Evolutionary conservation across 2,113 vertebrate genomes (phyloP).

Genomic region (Synodontis membranacea): DNA sequence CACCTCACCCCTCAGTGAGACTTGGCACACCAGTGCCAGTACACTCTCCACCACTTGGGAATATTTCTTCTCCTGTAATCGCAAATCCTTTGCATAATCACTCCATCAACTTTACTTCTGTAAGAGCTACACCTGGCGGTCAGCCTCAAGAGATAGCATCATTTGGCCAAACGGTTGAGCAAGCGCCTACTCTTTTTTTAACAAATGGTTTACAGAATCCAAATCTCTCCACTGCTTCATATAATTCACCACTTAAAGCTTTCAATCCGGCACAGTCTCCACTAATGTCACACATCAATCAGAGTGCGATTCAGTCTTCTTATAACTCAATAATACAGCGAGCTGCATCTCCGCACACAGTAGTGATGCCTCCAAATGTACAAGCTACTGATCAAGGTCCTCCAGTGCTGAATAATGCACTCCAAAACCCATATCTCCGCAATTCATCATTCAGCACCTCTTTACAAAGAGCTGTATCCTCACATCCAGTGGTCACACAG

Average conservation of each 20-base stretch:
- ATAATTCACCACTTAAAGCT: constrained; percentile 50
- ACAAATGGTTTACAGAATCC: constrained; percentile 66
- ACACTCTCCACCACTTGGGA: constrained; percentile 51
- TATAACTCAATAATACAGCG: constrained; percentile 54
- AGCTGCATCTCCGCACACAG: constrained; percentile 48
- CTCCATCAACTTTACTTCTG: constrained; percentile 40
- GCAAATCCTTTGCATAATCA: constrained; percentile 62
- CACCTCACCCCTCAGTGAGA: constrained; percentile 49
- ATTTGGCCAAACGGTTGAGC: constrained; percentile 63
- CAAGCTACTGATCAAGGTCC: constrained; percentile 45
- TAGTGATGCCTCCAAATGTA: constrained; percentile 39
- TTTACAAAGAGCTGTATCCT: constrained; percentile 48
- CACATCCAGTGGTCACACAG: constrained; percentile 33
- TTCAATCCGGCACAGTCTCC: constrained; percentile 36
- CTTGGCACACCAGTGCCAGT: constrained; percentile 57
- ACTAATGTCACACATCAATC: constrained; percentile 45
- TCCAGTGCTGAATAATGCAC: constrained; percentile 43
- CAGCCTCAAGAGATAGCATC: constrained; percentile 59
- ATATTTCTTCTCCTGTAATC: constrained; percentile 55
- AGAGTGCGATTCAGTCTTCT: constrained; percentile 23
- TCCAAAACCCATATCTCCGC: constrained; percentile 50
- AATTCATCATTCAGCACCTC: constrained; percentile 47
- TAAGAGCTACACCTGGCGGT: constrained; percentile 35
- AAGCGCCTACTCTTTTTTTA: constrained; percentile 62
- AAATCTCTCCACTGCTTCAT: constrained; percentile 49